Conservation (phyloP, 2,888 invertebrate species). For the Julus scanicus region DNA sequence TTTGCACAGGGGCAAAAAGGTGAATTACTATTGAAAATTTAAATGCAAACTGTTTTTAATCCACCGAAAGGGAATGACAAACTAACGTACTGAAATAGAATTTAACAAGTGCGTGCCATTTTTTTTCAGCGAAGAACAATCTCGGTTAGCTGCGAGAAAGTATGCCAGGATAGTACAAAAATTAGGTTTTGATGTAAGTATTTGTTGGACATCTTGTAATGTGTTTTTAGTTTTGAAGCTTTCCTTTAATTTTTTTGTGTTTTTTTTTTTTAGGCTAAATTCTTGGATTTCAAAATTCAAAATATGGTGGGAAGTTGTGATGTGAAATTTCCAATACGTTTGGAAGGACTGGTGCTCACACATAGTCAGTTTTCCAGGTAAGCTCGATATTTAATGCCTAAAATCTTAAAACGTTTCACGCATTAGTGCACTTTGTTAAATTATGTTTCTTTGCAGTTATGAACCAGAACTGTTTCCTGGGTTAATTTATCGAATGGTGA, state of each 20-base stretch:
- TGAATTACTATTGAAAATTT: no score
- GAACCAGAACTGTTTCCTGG: slow-evolving; percentile 99
- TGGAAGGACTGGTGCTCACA: slow-evolving; percentile 82
- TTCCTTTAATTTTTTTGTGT: not conserved
- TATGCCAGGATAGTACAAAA: slow-evolving; percentile 86
- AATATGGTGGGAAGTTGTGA: slow-evolving; percentile 90
- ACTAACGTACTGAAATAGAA: no score
- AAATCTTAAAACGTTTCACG: no score
- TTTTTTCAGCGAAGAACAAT: slow-evolving; percentile 76
- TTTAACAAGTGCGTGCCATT: no score
- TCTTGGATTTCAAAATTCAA: slow-evolving; percentile 83
- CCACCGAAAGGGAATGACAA: no score
- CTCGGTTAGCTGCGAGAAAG: slow-evolving; percentile 81
- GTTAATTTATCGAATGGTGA: slow-evolving; percentile 97
- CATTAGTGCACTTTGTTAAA: no score
- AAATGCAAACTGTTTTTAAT: no score
- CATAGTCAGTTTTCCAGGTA: slow-evolving; percentile 81
- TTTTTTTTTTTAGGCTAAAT: slow-evolving; percentile 72
- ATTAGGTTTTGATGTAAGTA: slow-evolving; percentile 76
- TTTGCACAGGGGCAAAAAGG: slow-evolving; percentile 85
- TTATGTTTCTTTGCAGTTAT: slow-evolving; percentile 73
- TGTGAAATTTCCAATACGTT: slow-evolving; percentile 84
- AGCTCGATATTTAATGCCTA: slow-evolving; percentile 56
- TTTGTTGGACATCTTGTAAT: not conserved
- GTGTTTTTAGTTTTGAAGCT: not conserved